Evolutionary conservation across 2,797 vertebrate species (phyloP).

Genomic region (Thamnophis elegans): DNA sequence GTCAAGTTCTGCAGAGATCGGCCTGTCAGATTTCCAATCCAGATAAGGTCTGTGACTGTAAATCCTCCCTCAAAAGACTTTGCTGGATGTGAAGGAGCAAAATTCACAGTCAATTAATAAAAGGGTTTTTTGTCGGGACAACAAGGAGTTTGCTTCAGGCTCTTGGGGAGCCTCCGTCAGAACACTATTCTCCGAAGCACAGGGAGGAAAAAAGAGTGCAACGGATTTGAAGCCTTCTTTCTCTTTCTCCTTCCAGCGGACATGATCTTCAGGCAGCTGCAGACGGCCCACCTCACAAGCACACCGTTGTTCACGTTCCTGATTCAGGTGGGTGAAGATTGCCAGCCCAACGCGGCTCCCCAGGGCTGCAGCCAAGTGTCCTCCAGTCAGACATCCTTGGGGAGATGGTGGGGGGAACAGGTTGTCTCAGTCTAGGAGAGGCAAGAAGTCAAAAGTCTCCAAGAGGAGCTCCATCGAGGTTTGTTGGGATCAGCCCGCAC

Average conservation of each 20-base stretch:
- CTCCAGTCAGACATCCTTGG: not conserved
- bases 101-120: no score
- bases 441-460: not conserved
- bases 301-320: slow-evolving; percentile 80
- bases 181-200: not conserved
- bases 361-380: not conserved
- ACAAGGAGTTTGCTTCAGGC: no score
- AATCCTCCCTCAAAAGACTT: no score
- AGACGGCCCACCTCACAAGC: slow-evolving; percentile 59
- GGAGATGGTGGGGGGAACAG: not conserved
- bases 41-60: no score
- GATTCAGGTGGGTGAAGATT: slow-evolving; percentile 70
- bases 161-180: no score
- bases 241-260: slow-evolving; percentile 54
- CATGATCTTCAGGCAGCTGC: slow-evolving; percentile 59
- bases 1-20: no score
- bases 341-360: not conserved
- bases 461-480: not conserved
- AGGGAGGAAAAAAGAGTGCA: no score
- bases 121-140: no score
- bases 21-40: no score
- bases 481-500: no score
- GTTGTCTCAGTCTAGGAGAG: not conserved
- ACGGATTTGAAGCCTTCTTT: not conserved
- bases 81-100: no score